phyloP scores from a whole-genome alignment of 2,797 vertebrate species.

The Anguilla anguilla region DNA sequence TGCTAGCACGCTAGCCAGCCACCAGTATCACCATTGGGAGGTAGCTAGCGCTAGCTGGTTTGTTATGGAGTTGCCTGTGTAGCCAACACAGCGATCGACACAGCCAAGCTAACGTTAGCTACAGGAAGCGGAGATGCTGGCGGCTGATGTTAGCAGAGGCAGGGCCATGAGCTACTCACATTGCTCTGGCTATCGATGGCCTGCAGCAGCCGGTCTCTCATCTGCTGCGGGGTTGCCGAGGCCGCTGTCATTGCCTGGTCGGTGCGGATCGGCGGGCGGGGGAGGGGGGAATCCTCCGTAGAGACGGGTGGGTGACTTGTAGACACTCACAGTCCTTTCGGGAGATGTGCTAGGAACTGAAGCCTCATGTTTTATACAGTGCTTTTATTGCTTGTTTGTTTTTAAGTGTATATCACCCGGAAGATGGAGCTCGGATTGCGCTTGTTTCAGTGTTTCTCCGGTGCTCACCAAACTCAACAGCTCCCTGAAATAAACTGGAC shows the following conservation, averaged over 20 bases:
- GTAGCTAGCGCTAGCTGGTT: not conserved
- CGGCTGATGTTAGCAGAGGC: constrained; percentile 6
- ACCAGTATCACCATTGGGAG: not conserved
- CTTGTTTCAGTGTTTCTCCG: constrained; percentile 54
- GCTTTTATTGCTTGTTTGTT: constrained; percentile 43
- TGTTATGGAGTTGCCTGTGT: not conserved
- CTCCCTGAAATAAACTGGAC: constrained; percentile 56
- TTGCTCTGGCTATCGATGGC: constrained; percentile 91
- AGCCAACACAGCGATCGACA: not conserved
- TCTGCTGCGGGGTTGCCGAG: constrained; percentile 85
- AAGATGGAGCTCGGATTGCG: constrained; percentile 39
- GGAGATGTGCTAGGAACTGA: constrained; percentile 56
- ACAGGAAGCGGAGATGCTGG: not conserved
- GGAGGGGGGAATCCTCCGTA: constrained; percentile 79
- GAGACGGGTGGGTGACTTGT: constrained; percentile 58
- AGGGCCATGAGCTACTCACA: constrained; percentile 73
- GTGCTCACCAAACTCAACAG: constrained; percentile 55
- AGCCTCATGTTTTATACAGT: constrained; percentile 69
- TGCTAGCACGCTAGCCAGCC: not conserved
- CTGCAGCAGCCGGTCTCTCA: constrained; percentile 93
- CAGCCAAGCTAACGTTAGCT: not conserved
- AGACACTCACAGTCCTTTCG: constrained; percentile 69
- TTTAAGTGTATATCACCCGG: constrained; percentile 29
- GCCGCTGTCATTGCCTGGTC: constrained; percentile 90
- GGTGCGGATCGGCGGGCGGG: constrained; percentile 81